Evolutionary conservation across 2,888 invertebrate genomes (phyloP), one percentile per base, ranked within the genome.

Genomic region (Crematogaster levior): DNA sequence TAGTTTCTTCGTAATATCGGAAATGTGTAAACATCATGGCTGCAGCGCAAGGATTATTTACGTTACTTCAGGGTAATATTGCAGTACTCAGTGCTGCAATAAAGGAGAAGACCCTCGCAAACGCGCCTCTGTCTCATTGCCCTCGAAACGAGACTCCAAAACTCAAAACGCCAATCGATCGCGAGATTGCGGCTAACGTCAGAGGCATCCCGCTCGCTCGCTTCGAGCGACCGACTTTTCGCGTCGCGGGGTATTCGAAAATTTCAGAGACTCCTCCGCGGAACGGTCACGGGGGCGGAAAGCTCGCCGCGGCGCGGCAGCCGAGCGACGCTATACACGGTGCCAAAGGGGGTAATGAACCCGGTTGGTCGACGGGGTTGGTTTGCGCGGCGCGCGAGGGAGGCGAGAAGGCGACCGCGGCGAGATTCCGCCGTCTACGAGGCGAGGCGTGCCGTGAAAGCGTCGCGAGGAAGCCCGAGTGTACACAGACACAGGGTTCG

Each of bases 401-500:
- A 3, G 37, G 24, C 24, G 75, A 53, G 10, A 34, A 61, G 30
- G 53, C 15, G 3, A 3, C 37, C 15, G 18, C 34, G 21, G 37
- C 21, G 43, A 40, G 56, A 65, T 82, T 63, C 83, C 70, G 46
- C 10, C 65, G 37, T 27, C 46, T 65, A 53, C 56, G 58, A 70
- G 68, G 56, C 70, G 79, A 60, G 56, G n/a, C 30, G 53, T 30
- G 27, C 37, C n/a, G n/a, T n/a, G 18, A 21, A 53, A 43, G 65
- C 66, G 66, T 66, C 56, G 77, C 66, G 79, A 66, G 27, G 56
- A 65, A 43, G 43, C 21, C 63, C 2, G 51, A 74, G 61, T 51
- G 48, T 27, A 48, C n/a, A 56, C 24, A 34, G 7, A 37, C n/a
- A n/a, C 34, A 77, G 82, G 37, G 82, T 82, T 83, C 66, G 21